phyloP scores from a whole-genome alignment of 2,888 invertebrate species.

The Tribolium freemani region DNA sequence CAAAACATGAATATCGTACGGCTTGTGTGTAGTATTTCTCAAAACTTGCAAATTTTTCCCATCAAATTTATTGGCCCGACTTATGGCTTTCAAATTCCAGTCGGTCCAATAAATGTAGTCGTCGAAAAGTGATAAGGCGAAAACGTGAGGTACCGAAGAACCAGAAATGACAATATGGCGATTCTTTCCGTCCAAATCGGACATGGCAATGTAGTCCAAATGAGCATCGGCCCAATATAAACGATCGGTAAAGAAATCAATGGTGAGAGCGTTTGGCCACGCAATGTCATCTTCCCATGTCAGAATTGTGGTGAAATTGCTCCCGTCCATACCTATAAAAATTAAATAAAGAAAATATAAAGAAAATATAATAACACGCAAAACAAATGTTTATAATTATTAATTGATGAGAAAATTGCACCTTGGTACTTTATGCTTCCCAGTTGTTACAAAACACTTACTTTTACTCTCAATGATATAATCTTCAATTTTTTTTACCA shows the following conservation, averaged over 20 bases:
- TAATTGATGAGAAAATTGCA: no score
- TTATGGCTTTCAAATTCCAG: conserved; percentile 96
- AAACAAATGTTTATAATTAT: no score
- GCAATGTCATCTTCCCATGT: conserved; percentile 95
- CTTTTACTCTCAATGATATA: no score
- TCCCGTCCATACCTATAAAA: conserved; percentile 84
- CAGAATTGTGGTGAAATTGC: conserved; percentile 88
- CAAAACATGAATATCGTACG: conserved; percentile 93
- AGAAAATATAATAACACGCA: no score
- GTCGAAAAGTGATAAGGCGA: conserved; percentile 94
- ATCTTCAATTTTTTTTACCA: no score
- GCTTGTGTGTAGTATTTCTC: conserved; percentile 93
- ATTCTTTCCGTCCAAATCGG: conserved; percentile 92
- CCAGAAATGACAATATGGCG: conserved; percentile 87
- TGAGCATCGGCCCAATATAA: conserved; percentile 99
- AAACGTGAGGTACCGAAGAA: conserved; percentile 91
- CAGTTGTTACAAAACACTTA: no score
- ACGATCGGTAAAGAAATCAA: conserved; percentile 95
- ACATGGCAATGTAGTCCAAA: conserved; percentile 95
- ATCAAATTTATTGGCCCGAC: conserved; percentile 92
- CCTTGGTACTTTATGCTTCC: no score
- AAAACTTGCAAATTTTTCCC: conserved; percentile 81
- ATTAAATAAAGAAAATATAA: no score
- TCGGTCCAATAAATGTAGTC: conserved; percentile 97
- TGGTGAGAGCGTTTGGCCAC: conserved; percentile 98